A percentile compares a stretch with the other conserved stretches of the same genome.
Conservation (phyloP, 2,797 vertebrate genomes). For the Pseudochaenichthys georgianus region DNA sequence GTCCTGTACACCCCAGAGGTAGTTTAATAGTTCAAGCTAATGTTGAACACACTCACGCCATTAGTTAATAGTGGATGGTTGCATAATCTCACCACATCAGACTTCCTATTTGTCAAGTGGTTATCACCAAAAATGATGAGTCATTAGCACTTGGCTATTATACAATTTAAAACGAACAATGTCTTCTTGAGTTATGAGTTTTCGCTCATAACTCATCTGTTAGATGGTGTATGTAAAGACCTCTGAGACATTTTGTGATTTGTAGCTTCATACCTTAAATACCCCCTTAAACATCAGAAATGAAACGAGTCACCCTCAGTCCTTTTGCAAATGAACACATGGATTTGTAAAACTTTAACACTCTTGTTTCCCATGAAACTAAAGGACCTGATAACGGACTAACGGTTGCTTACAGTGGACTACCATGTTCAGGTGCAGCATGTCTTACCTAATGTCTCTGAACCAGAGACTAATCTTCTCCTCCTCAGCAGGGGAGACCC, state of each 20-base stretch:
- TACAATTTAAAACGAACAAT: neutral
- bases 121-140: neutral
- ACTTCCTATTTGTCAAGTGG: neutral
- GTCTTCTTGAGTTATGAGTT: neutral
- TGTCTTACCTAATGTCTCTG: constrained; percentile 63
- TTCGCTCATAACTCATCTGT: neutral
- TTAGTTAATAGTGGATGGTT: too few relatives aligned
- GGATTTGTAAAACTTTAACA: neutral
- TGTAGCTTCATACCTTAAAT: neutral
- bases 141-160: neutral
- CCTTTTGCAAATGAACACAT: neutral
- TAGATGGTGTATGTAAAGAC: neutral
- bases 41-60: neutral
- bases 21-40: neutral
- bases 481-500: constrained; percentile 39
- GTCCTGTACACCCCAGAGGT: neutral
- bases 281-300: neutral
- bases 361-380: neutral
- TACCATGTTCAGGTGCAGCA: neutral
- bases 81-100: neutral
- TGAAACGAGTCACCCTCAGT: neutral
- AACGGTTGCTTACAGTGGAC: neutral
- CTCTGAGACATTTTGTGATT: neutral
- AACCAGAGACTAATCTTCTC: constrained; percentile 57
- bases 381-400: neutral